A percentile compares a stretch with the other conserved stretches of the same genome.
Conservation (phyloP, 2,888 invertebrate species). For the Volucella zonaria region DNA sequence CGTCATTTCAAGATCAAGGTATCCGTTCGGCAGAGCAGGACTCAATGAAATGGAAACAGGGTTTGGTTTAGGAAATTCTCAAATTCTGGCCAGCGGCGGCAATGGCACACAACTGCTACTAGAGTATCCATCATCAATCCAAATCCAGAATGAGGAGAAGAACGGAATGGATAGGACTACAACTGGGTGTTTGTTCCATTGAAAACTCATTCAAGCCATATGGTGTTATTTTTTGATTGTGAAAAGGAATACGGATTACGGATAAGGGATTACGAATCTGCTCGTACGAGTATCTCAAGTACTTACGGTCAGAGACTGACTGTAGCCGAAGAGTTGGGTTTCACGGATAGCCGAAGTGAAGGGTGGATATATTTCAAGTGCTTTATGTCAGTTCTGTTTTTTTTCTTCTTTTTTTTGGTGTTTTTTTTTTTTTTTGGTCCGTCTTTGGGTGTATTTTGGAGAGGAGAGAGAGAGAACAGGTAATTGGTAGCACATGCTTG, state of each 20-base stretch:
- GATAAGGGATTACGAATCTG: too few relatives aligned
- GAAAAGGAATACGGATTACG: conserved; percentile 20
- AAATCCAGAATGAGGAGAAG: too few relatives aligned
- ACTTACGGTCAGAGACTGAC: conserved; percentile 50
- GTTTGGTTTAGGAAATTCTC: conserved; percentile 29
- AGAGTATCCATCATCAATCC: conserved; percentile 17
- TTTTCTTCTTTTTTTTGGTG: conserved; percentile 7
- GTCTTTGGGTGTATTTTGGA: conserved; percentile 21
- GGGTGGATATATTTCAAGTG: conserved; percentile 67
- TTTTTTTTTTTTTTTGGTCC: conserved; percentile 19
- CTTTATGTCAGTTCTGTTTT: conserved; percentile 58
- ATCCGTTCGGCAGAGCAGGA: background rate
- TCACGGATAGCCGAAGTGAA: conserved; percentile 28
- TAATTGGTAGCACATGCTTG: conserved; percentile 70
- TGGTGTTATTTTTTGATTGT: conserved; percentile 68
- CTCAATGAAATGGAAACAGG: conserved; percentile 54
- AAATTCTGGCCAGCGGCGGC: background rate
- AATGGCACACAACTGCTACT: background rate
- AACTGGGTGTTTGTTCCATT: conserved; percentile 37
- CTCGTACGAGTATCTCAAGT: conserved; percentile 40
- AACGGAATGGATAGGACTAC: conserved; percentile 2
- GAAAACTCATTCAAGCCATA: conserved; percentile 72
- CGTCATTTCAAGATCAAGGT: conserved; percentile 43
- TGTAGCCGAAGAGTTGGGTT: conserved; percentile 12
- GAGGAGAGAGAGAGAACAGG: conserved; percentile 40